phyloP scores from a whole-genome alignment of 2,797 vertebrate genomes.

The Pseudochaenichthys georgianus region DNA sequence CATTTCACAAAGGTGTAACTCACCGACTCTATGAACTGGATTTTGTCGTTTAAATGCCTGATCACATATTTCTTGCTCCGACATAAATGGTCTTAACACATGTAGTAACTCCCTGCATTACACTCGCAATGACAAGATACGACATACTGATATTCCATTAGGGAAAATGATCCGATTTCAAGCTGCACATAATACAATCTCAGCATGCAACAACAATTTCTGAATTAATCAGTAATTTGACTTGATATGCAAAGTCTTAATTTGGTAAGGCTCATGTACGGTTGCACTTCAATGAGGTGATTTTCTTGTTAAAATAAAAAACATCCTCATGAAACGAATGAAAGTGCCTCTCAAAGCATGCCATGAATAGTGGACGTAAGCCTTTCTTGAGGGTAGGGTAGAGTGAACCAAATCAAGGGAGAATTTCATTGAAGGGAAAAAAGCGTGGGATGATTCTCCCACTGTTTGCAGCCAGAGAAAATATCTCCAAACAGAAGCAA shows the following conservation, averaged over 20 bases:
- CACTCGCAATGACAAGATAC: neutral
- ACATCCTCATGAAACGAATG: conserved; percentile 13
- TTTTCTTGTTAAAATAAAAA: conserved; percentile 29
- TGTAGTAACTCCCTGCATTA: neutral
- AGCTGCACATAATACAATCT: conserved; percentile 8
- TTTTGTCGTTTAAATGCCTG: neutral
- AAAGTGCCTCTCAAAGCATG: conserved; percentile 4
- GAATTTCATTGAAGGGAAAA: conserved; percentile 37
- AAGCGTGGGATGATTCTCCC: conserved; percentile 35
- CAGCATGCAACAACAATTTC: conserved; percentile 15
- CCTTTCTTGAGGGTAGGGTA: conserved; percentile 24
- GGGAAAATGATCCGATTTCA: conserved; percentile 20
- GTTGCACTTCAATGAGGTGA: conserved; percentile 3
- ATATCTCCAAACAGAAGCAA: conserved; percentile 31
- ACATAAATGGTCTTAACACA: conserved; percentile 6
- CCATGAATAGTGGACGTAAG: conserved; percentile 24
- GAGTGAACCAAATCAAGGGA: conserved; percentile 44
- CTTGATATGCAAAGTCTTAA: conserved; percentile 18
- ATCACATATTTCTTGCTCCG: conserved; percentile 4
- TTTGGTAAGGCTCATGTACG: conserved; percentile 18
- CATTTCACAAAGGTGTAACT: neutral
- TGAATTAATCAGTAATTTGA: conserved; percentile 36
- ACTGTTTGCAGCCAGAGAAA: conserved; percentile 19
- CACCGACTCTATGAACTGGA: neutral
- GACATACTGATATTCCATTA: conserved; percentile 18